phyloP scores from a whole-genome alignment of 2,113 vertebrate species.

The Pandion haliaetus region DNA sequence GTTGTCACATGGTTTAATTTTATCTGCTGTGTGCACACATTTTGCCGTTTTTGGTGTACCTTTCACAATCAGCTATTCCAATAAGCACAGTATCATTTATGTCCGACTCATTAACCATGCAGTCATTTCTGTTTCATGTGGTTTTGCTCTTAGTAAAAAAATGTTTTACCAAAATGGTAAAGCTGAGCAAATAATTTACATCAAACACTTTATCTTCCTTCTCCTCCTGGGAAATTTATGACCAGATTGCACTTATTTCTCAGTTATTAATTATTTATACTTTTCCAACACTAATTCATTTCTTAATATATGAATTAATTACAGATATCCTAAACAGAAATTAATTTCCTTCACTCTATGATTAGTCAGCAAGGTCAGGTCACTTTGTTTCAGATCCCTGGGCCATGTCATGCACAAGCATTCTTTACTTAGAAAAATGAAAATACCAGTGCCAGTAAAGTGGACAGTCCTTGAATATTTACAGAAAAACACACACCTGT shows the following conservation, averaged over 20 bases:
- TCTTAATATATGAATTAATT: slow-evolving; percentile 15
- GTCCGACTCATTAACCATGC: slow-evolving; percentile 36
- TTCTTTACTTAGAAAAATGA: not conserved
- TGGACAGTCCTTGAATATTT: not conserved
- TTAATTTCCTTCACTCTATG: not conserved
- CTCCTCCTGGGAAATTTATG: not conserved
- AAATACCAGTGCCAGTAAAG: not conserved
- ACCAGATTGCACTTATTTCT: slow-evolving; percentile 21
- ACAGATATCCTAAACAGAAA: slow-evolving; percentile 10
- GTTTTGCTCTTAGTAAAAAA: slow-evolving; percentile 14
- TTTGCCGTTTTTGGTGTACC: slow-evolving; percentile 26
- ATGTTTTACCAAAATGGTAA: not conserved
- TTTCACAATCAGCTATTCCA: slow-evolving; percentile 19
- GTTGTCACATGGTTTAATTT: not conserved
- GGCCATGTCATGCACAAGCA: not conserved
- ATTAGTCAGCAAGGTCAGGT: not conserved
- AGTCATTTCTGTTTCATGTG: slow-evolving; percentile 28
- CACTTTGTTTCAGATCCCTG: not conserved
- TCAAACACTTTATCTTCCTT: not conserved
- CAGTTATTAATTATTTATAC: slow-evolving; percentile 31
- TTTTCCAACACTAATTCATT: not conserved
- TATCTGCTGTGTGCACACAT: slow-evolving; percentile 34
- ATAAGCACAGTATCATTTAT: slow-evolving; percentile 8
- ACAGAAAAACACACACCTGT: not conserved
- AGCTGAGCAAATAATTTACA: slow-evolving; percentile 41